Evolutionary conservation across 2,888 invertebrate species (phyloP).

Genomic region (Rhagophthalmus giganteus): DNA sequence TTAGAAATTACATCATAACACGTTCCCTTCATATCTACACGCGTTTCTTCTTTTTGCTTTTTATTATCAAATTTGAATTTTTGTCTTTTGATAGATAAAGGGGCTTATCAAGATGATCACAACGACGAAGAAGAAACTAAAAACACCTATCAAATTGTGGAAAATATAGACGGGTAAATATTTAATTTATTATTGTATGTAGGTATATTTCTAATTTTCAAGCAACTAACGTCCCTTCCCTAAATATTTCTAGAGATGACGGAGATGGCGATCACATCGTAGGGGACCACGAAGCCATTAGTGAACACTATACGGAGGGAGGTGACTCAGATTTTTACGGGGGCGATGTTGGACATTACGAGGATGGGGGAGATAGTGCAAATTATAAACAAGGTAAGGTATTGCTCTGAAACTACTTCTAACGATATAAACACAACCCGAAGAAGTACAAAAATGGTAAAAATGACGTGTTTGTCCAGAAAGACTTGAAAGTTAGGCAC

Average conservation of each 20-base stretch:
- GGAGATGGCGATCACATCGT: conserved; percentile 29
- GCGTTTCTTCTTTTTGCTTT: no score
- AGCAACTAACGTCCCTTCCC: conserved; percentile 20
- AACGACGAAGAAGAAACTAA: conserved; percentile 39
- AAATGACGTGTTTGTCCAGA: no score
- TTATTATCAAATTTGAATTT: no score
- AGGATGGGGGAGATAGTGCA: conserved; percentile 10
- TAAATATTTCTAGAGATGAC: conserved; percentile 19
- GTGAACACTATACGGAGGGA: conserved; percentile 31
- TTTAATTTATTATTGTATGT: conserved; percentile 8
- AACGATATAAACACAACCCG: no score
- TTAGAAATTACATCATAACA: no score
- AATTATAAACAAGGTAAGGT: conserved; percentile 8
- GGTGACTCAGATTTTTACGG: conserved; percentile 20
- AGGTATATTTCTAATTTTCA: no score
- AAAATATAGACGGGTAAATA: conserved; percentile 46
- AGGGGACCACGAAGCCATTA: conserved; percentile 30
- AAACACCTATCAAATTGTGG: conserved; percentile 44
- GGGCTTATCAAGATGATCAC: conserved; percentile 11
- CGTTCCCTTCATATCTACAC: no score
- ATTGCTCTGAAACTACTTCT: neutral
- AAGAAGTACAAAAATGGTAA: no score
- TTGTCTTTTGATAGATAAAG: conserved; percentile 14
- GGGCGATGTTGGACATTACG: conserved; percentile 18
- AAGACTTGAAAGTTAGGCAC: no score